Percentiles rank a stretch among this genome's conserved stretches.
These are phyloP conservation scores for Zaprionus inermis DNA, from an alignment of 1,140 invertebrate genomes.

Conservation along the genomic window DNA sequence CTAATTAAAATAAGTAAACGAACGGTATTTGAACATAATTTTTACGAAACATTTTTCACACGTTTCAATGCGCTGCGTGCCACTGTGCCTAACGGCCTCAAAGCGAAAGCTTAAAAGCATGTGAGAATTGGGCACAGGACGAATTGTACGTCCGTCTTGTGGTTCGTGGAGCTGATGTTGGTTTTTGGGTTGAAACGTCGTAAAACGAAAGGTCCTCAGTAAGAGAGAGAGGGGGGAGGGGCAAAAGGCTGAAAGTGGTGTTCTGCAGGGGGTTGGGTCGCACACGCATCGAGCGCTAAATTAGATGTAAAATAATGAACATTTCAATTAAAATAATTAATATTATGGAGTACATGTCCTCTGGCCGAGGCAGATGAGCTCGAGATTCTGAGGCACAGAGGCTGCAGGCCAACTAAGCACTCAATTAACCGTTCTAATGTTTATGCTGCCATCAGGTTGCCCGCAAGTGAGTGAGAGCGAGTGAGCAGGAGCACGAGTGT, in stretches of 20 bases:
- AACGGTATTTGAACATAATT: neutral
- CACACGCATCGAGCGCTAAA: conserved; percentile 69
- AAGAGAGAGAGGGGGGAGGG: neutral
- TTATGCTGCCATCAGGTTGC: conserved; percentile 65
- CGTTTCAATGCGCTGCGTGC: neutral
- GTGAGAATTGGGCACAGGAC: conserved; percentile 44
- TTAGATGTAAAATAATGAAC: conserved; percentile 84
- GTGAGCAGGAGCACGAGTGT: neutral
- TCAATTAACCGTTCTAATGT: conserved; percentile 84
- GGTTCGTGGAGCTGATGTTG: conserved; percentile 16
- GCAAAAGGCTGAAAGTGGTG: conserved; percentile 2
- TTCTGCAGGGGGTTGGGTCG: conserved; percentile 14
- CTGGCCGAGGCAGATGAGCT: conserved; percentile 42
- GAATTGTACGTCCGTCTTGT: conserved; percentile 15
- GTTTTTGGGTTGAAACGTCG: conserved; percentile 25
- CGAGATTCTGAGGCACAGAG: conserved; percentile 30
- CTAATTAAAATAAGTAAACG: no score
- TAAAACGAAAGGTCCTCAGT: neutral
- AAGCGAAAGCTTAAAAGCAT: conserved; percentile 47
- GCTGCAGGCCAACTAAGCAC: conserved; percentile 69
- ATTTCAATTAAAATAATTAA: conserved; percentile 84
- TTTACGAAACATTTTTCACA: neutral
- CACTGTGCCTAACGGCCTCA: conserved; percentile 39
- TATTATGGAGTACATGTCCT: conserved; percentile 62
- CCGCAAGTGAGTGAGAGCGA: neutral